Conservation (phyloP, 2,113 vertebrate genomes). For the Psophia crepitans region DNA sequence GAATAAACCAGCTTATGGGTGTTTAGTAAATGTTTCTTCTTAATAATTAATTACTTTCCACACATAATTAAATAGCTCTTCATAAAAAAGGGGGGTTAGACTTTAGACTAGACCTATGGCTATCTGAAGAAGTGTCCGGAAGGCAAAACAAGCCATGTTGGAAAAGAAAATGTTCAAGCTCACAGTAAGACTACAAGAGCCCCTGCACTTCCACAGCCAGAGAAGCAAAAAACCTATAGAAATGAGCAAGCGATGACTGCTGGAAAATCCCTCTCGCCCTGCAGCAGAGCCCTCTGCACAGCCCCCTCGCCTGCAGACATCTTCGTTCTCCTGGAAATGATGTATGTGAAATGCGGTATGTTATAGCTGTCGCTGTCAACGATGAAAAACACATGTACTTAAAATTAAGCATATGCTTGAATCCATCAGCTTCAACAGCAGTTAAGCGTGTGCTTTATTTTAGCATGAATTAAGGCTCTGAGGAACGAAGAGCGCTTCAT, state of each 20-base stretch:
- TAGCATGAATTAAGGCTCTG: background rate
- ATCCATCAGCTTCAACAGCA: background rate
- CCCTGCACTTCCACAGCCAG: background rate
- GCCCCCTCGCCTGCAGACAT: background rate
- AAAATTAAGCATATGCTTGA: fast-evolving
- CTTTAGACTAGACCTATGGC: background rate
- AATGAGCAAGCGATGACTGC: background rate
- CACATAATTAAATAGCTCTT: conserved; percentile 76
- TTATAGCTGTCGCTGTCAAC: background rate
- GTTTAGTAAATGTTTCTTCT: conserved; percentile 75
- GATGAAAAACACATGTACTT: background rate
- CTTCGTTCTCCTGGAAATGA: fast-evolving
- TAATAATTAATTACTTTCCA: conserved; percentile 78
- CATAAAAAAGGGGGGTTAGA: background rate
- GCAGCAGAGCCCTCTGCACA: background rate
- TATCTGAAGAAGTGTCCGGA: background rate
- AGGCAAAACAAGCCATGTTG: background rate
- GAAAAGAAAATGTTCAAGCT: background rate
- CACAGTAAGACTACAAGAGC: background rate
- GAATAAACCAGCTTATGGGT: conserved; percentile 68
- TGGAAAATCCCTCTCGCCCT: background rate
- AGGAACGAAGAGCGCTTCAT: fast-evolving
- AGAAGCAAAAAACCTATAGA: background rate
- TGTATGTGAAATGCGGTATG: fast-evolving
- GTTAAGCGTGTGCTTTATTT: background rate